Percentiles rank a stretch among this genome's conserved stretches.
Evolutionary conservation across 2,797 vertebrate species (phyloP).

Genomic region (Hemibagrus guttatus): DNA sequence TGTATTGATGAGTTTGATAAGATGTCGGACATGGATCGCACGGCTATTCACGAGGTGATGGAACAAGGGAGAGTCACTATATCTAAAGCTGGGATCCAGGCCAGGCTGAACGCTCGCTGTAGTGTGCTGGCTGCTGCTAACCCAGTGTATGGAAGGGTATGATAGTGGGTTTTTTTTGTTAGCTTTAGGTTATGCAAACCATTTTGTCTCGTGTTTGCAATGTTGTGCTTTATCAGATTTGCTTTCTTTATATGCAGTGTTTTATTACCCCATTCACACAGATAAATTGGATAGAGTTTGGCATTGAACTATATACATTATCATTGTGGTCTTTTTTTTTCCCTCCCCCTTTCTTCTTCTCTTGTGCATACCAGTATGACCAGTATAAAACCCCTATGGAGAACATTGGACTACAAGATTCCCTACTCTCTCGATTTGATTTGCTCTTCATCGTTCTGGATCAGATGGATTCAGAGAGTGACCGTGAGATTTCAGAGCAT

Average conservation of each 20-base stretch:
- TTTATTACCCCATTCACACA: not conserved
- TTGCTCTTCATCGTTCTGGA: constrained; percentile 67
- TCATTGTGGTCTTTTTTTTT: not conserved
- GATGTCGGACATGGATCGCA: constrained; percentile 89
- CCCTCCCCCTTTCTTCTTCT: not conserved
- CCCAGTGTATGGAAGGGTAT: constrained; percentile 85
- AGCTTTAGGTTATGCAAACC: not conserved
- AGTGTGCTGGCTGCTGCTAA: constrained; percentile 87
- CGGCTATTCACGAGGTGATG: constrained; percentile 91
- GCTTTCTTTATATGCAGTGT: too few relatives aligned
- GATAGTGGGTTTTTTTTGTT: constrained; percentile 27
- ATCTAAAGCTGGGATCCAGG: constrained; percentile 86
- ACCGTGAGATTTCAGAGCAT: constrained; percentile 64
- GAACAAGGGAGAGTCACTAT: constrained; percentile 88
- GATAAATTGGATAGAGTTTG: not conserved
- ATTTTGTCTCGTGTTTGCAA: too few relatives aligned
- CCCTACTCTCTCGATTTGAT: constrained; percentile 67
- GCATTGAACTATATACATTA: not conserved
- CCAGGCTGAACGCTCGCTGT: constrained; percentile 87
- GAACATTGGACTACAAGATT: constrained; percentile 65
- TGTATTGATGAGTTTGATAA: constrained; percentile 91
- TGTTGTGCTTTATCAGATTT: too few relatives aligned
- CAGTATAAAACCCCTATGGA: constrained; percentile 64
- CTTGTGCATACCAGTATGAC: constrained; percentile 54
- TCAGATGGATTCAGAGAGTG: constrained; percentile 63